Evolutionary conservation across 2,113 vertebrate genomes (phyloP).

Genomic region (Camelus bactrianus): DNA sequence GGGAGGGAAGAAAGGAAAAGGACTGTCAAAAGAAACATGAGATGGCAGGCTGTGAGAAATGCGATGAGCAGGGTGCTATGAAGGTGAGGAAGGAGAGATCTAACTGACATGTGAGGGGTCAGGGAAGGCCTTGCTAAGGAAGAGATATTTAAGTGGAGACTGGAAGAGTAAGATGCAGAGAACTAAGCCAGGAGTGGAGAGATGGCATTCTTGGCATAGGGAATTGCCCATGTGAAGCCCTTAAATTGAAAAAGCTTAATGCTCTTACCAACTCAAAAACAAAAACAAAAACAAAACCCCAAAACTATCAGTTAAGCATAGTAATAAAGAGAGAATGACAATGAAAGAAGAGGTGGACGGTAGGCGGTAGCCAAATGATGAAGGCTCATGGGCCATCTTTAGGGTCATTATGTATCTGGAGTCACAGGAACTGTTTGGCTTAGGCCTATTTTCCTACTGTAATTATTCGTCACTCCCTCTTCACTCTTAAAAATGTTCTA

Average conservation of each 20-base stretch:
- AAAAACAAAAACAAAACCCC: not conserved
- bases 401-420: not conserved
- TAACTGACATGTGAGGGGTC: not conserved
- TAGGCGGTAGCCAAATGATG: not conserved
- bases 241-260: not conserved
- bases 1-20: not conserved
- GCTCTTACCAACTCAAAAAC: not conserved
- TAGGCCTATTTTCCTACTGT: not conserved
- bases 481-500: conserved; percentile 44
- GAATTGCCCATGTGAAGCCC: not conserved
- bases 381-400: not conserved
- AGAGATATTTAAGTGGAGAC: not conserved
- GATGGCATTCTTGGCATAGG: not conserved
- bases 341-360: not conserved
- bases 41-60: not conserved
- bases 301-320: not conserved
- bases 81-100: not conserved
- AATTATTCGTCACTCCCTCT: not conserved
- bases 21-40: not conserved
- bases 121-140: not conserved
- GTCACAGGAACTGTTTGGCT: not conserved
- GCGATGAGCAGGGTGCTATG: not conserved
- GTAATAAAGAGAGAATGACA: not conserved
- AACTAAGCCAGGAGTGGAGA: not conserved
- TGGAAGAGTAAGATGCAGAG: not conserved